Conservation (phyloP, 2,113 vertebrate genomes). For the Pseudopodoces humilis region DNA sequence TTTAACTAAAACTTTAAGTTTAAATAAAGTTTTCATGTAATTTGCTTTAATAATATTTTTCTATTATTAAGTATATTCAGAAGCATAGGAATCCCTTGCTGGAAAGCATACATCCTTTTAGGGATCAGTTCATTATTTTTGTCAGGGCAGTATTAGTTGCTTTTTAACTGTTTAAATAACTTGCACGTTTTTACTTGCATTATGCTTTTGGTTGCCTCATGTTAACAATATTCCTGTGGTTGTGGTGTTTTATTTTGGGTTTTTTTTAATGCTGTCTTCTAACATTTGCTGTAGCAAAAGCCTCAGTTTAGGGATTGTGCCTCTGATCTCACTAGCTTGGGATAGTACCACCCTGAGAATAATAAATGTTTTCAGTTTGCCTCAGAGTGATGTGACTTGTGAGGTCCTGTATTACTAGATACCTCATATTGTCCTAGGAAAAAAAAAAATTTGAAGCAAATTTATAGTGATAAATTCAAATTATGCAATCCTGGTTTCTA, state of each 20-base stretch:
- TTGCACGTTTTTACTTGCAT: accelerated
- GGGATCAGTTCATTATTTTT: neutral
- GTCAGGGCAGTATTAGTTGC: neutral
- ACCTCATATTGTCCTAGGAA: neutral
- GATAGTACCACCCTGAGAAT: neutral
- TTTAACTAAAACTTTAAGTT: neutral
- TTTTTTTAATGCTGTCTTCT: neutral
- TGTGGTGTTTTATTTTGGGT: neutral
- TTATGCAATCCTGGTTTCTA: neutral
- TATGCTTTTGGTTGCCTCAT: neutral
- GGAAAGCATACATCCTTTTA: neutral
- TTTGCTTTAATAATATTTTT: neutral
- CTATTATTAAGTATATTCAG: neutral
- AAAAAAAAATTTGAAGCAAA: neutral
- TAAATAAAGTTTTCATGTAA: neutral
- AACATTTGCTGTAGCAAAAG: neutral
- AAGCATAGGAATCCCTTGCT: neutral
- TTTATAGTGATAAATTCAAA: neutral
- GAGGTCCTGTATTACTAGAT: neutral
- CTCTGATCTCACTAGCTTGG: neutral
- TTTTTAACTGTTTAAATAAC: neutral
- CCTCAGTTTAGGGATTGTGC: neutral
- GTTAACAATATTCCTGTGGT: neutral
- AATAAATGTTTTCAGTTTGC: neutral
- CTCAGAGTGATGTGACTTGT: neutral